phyloP scores from a whole-genome alignment of 2,888 invertebrate genomes.

The Tethea ocularis region DNA sequence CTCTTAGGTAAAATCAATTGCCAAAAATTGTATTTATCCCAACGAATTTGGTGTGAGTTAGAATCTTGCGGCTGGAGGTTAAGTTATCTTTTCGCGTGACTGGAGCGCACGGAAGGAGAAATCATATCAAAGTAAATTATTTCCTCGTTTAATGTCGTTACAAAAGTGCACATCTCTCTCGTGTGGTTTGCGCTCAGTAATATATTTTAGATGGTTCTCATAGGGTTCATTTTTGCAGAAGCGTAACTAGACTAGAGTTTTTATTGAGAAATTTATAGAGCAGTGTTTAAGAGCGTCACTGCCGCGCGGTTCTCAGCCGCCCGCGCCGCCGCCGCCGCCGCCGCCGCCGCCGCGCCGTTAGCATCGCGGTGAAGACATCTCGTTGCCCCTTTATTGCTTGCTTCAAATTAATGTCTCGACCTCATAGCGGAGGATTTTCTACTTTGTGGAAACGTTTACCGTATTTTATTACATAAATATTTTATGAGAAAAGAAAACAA shows the following conservation, averaged over 20 bases:
- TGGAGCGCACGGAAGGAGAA: slow-evolving; percentile 54
- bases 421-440: slow-evolving; percentile 69
- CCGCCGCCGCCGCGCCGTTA: slow-evolving; percentile 9
- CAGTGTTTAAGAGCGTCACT: slow-evolving; percentile 69
- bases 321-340: slow-evolving; percentile 17
- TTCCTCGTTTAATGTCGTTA: slow-evolving; percentile 53
- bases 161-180: slow-evolving; percentile 66
- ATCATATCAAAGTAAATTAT: slow-evolving; percentile 79
- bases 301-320: slow-evolving; percentile 42
- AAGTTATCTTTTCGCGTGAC: slow-evolving; percentile 56
- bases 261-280: slow-evolving; percentile 78
- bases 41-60: slow-evolving; percentile 39
- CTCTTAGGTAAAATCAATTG: slow-evolving; percentile 77
- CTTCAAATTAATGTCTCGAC: slow-evolving; percentile 81
- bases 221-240: slow-evolving; percentile 64
- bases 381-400: slow-evolving; percentile 79
- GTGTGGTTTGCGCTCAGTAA: slow-evolving; percentile 34
- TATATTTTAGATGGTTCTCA: slow-evolving; percentile 47
- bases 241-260: slow-evolving; percentile 50
- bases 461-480: slow-evolving; percentile 73
- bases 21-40: slow-evolving; percentile 72
- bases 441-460: slow-evolving; percentile 75
- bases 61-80: slow-evolving; percentile 49
- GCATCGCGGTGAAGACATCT: slow-evolving; percentile 66
- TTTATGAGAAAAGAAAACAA: slow-evolving; percentile 59